These are phyloP conservation scores for Armadillidium nasatum DNA, from an alignment of 1,140 invertebrate species.

Conservation along the genomic window DNA sequence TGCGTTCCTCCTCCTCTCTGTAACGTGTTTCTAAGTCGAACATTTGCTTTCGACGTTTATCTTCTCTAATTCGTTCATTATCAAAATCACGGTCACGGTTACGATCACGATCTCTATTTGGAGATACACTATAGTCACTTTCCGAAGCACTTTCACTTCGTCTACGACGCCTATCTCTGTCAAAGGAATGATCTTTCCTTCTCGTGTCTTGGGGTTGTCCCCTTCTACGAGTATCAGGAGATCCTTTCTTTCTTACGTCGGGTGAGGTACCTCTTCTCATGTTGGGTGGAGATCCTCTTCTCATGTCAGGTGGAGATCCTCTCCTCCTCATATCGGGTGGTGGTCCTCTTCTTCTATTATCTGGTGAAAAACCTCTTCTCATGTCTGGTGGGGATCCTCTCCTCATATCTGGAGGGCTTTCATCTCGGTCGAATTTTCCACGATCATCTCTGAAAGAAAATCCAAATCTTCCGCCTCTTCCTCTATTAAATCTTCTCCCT, in stretches of 20 bases:
- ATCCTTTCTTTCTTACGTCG: not conserved
- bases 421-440: not conserved
- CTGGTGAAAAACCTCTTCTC: not conserved
- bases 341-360: not conserved
- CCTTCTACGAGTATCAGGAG: not conserved
- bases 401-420: not conserved
- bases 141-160: not conserved
- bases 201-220: not conserved
- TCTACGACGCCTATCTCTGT: not conserved
- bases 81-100: not conserved
- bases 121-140: not conserved
- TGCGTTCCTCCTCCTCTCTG: not conserved
- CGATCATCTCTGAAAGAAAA: not conserved
- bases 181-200: not conserved
- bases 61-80: not conserved
- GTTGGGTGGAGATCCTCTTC: too few relatives aligned
- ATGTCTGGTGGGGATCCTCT: too few relatives aligned
- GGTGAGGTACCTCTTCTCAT: not conserved
- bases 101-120: not conserved
- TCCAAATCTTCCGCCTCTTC: not conserved
- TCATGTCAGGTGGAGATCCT: not conserved
- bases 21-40: not conserved
- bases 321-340: not conserved
- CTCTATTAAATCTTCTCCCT: not conserved
- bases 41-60: conserved; percentile 1